Evolutionary conservation across 2,888 invertebrate genomes (phyloP).

Genomic region (Drosophila borborema): DNA sequence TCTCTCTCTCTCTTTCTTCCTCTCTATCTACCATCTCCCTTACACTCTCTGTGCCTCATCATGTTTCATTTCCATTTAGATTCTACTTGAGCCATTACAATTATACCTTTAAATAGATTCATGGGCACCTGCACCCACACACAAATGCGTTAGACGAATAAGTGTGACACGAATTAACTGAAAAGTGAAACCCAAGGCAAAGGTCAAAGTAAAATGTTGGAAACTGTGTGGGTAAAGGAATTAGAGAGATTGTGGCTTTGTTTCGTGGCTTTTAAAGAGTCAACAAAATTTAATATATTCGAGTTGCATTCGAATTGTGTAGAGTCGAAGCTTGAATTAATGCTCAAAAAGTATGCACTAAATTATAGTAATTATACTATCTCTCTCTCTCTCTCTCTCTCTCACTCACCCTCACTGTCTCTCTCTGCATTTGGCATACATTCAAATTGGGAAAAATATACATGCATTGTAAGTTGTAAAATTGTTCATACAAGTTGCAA

Average conservation of each 20-base stretch:
- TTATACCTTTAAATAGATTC: neutral
- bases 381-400: neutral
- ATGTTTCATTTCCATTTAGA: neutral
- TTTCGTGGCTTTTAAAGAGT: neutral
- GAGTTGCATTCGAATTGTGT: neutral
- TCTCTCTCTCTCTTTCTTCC: neutral
- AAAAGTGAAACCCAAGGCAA: slow-evolving; percentile 13
- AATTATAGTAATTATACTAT: neutral
- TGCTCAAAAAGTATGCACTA: neutral
- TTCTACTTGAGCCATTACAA: neutral
- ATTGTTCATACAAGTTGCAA: slow-evolving; percentile 24
- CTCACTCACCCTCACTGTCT: neutral
- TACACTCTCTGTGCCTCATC: neutral
- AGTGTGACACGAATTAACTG: slow-evolving; percentile 17
- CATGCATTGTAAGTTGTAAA: slow-evolving; percentile 1
- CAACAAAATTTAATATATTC: neutral
- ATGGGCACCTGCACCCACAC: neutral
- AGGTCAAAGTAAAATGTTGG: slow-evolving; percentile 10
- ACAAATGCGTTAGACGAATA: neutral
- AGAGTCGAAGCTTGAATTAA: neutral
- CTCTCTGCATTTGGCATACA: neutral
- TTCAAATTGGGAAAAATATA: slow-evolving; percentile 13
- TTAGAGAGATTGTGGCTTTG: neutral
- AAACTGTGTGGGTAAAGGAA: slow-evolving; percentile 4
- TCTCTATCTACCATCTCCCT: neutral